Base-by-base conservation (phyloP, 2,888 invertebrate species). In the Galerucella pusilla region DNA sequence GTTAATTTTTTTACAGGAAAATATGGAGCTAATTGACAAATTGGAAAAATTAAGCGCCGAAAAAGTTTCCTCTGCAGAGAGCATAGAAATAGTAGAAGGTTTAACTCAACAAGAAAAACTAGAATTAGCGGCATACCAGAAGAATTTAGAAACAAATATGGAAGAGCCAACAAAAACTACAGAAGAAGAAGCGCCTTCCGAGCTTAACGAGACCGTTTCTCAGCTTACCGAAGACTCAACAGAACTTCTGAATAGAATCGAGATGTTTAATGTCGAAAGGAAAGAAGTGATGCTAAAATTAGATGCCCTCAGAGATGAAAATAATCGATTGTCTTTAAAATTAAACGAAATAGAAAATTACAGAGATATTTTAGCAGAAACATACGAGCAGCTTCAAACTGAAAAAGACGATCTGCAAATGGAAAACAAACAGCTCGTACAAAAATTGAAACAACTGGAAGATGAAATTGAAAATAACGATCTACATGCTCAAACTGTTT, bases 11-110 rank as follows among this genome's bases (percentile, higher is more conserved):
- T 76, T 78, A 68, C 91, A 92, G 83, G 94, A 94, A 87, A 94
- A 94, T 84, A 92, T 93, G 81, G 94, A 94, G 76, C 87, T 94
- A 11, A 89, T 92, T 42, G 93, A 93, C 81, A 93, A 93, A 85
- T 87, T 94, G 52, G 92, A 93, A 80, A 94, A 94, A 85, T 83
- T 94, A 6, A 94, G 92, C 83, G 90, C 91, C 20, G 92, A 92
- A 85, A 93, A 93, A 83, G 93, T 93, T 1, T 93, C 93, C 70
- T 93, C 93, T 0, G 93, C 93, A 4, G 93, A 93, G 86, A 93
- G 93, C 66, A 94, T 94, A 69, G 93, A 93, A 88, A 93, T 93
- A 75, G 93, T 93, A 1, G 93, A 93, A 83, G 89, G 92, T 14
- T 88, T 93, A 75, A 93, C 93, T 20, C 92, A 92, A 76, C 93